A percentile compares a stretch with the other conserved stretches of the same genome.
Evolutionary conservation across 1,140 invertebrate genomes (phyloP).

Genomic region (Theocolax elegans): DNA sequence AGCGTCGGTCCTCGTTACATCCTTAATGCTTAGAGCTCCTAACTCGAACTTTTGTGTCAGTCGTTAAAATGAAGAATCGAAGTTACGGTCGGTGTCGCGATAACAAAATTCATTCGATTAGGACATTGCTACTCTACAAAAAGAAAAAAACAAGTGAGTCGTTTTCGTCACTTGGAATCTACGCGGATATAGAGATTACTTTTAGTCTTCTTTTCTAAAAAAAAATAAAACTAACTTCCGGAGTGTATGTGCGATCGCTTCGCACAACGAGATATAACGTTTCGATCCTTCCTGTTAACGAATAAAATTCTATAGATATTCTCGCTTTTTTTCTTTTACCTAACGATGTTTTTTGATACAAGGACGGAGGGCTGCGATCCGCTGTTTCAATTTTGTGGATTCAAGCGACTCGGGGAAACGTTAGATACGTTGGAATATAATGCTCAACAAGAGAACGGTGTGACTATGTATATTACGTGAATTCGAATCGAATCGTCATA

Average conservation of each 20-base stretch:
- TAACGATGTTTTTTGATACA: background rate
- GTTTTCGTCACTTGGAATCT: background rate
- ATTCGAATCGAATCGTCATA: slow-evolving; percentile 4
- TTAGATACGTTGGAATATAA: background rate
- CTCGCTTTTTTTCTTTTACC: background rate
- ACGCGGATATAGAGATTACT: too few species aligned
- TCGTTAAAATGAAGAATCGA: background rate
- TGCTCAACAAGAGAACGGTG: background rate
- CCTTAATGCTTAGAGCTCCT: background rate
- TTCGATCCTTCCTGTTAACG: too few species aligned
- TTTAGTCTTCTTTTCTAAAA: too few species aligned
- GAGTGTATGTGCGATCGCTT: too few species aligned
- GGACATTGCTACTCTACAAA: background rate
- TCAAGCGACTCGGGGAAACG: background rate
- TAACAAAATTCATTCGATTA: background rate
- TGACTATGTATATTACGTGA: background rate
- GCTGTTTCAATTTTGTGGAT: background rate
- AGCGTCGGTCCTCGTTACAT: background rate
- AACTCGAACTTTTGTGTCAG: background rate
- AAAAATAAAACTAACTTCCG: too few species aligned
- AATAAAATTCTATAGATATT: too few species aligned
- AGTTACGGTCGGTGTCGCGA: background rate
- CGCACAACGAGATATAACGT: too few species aligned
- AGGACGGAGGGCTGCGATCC: slow-evolving; percentile 16
- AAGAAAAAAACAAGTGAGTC: too few species aligned